Conservation (phyloP, 2,888 invertebrate genomes). For the Plebejus argus region DNA sequence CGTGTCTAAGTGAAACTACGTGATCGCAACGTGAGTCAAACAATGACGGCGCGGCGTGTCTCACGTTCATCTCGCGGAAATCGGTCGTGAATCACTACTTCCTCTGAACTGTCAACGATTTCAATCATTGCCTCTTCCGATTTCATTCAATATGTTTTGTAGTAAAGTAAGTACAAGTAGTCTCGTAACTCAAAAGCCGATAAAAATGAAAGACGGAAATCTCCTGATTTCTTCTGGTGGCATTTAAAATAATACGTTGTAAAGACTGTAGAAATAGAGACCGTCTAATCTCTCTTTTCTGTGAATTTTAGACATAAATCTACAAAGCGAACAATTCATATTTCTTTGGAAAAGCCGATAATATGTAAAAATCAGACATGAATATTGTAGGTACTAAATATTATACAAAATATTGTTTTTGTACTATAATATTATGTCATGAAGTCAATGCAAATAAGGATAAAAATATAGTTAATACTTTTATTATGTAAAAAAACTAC, state of each 20-base stretch:
- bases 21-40: constrained; percentile 35
- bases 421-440: not conserved
- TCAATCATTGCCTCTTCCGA: not conserved
- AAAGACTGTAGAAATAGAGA: too few species aligned
- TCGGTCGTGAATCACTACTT: constrained; percentile 42
- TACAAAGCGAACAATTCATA: too few species aligned
- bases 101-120: constrained; percentile 31
- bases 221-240: too few species aligned
- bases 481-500: constrained; percentile 1
- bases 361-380: too few species aligned
- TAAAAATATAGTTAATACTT: not conserved
- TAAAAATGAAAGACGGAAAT: too few species aligned
- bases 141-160: not conserved
- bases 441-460: not conserved
- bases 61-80: constrained; percentile 43
- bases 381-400: not conserved
- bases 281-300: too few species aligned
- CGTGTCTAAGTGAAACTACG: not conserved
- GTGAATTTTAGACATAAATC: too few species aligned
- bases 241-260: too few species aligned
- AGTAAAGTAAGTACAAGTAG: not conserved
- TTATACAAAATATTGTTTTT: not conserved
- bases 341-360: too few species aligned
- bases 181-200: too few species aligned
- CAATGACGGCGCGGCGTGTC: constrained; percentile 34